phyloP scores from a whole-genome alignment of 2,888 invertebrate species.

The Acronicta aceris region DNA sequence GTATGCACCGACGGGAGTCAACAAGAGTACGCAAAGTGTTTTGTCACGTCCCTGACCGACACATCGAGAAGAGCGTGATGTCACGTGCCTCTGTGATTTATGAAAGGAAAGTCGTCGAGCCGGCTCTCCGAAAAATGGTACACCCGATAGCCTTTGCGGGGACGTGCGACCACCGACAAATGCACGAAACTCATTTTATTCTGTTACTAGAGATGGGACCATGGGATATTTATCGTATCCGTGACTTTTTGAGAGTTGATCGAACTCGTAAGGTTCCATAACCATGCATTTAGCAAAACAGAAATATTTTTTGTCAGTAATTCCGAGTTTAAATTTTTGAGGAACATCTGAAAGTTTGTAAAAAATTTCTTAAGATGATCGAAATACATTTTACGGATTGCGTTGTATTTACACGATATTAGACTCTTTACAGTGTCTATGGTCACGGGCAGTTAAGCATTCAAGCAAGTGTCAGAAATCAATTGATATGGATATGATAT shows the following conservation, averaged over 20 bases:
- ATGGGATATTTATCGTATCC: conserved; percentile 67
- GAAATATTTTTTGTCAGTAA: too few species aligned
- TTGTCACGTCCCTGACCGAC: conserved; percentile 78
- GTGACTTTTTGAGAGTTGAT: conserved; percentile 23
- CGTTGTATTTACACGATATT: too few species aligned
- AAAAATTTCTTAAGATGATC: too few species aligned
- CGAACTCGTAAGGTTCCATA: not conserved
- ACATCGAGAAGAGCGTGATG: conserved; percentile 79
- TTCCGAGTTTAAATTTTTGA: too few species aligned
- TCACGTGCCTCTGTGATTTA: conserved; percentile 83
- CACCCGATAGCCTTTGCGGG: conserved; percentile 77
- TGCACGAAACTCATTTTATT: conserved; percentile 79
- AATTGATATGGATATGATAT: too few species aligned
- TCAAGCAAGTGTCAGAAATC: too few species aligned
- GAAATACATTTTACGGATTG: too few species aligned
- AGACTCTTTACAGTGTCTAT: too few species aligned
- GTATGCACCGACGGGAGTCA: conserved; percentile 45
- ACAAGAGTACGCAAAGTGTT: conserved; percentile 59
- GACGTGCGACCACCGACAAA: conserved; percentile 74
- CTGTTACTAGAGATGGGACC: conserved; percentile 70
- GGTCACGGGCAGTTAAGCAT: too few species aligned
- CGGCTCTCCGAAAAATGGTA: conserved; percentile 75
- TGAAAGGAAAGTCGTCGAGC: conserved; percentile 76
- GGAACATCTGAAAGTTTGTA: too few species aligned
- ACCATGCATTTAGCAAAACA: too few species aligned